Percentiles rank a stretch among this genome's conserved stretches.
These are phyloP conservation scores for Baryphthengus martii DNA, from an alignment of 2,113 vertebrate species.

Conservation along the genomic window DNA sequence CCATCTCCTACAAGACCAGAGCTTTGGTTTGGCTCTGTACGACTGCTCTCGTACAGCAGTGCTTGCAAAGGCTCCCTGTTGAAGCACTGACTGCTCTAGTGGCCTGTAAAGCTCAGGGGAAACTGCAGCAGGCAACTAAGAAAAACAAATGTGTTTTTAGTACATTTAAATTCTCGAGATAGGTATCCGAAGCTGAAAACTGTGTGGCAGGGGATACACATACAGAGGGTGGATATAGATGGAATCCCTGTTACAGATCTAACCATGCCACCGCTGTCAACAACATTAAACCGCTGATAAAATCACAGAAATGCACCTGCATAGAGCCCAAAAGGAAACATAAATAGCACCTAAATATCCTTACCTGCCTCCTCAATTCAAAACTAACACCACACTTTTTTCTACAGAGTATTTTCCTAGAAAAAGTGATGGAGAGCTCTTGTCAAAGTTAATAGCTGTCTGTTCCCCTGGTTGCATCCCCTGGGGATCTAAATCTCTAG, in stretches of 20 bases:
- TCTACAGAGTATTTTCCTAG: background rate
- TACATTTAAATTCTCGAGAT: background rate
- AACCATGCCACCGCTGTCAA: background rate
- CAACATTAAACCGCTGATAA: background rate
- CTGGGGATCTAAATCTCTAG: background rate
- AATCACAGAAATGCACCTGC: background rate
- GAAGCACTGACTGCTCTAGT: background rate
- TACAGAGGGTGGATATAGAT: background rate
- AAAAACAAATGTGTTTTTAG: background rate
- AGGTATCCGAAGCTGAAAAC: background rate
- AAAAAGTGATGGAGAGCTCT: background rate
- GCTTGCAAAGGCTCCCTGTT: background rate
- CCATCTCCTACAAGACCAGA: background rate
- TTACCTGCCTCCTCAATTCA: background rate
- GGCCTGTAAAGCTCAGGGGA: background rate
- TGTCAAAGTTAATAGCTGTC: conserved; percentile 11
- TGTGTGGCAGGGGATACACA: background rate
- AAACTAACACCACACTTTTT: background rate
- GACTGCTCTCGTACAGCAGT: background rate
- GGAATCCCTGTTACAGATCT: background rate
- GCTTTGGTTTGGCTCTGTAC: background rate
- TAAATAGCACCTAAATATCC: background rate
- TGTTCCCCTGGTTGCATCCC: background rate
- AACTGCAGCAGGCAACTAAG: background rate
- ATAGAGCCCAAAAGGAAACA: background rate